phyloP scores from a whole-genome alignment of 2,113 vertebrate genomes.

The Oceanites oceanicus region DNA sequence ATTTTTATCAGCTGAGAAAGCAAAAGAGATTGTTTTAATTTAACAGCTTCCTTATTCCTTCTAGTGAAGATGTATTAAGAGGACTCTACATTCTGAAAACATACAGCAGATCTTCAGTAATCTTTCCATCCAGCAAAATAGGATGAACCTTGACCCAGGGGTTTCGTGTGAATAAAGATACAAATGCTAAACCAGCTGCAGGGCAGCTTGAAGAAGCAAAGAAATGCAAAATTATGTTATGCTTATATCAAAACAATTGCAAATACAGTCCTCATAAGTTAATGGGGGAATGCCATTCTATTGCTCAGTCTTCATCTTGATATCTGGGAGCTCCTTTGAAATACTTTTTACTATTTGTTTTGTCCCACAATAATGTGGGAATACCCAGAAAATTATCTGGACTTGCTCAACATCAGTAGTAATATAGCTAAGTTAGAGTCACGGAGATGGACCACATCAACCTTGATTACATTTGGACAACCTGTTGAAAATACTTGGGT shows the following conservation, averaged over 20 bases:
- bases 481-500: background rate
- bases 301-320: background rate
- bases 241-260: background rate
- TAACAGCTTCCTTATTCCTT: background rate
- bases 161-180: background rate
- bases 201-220: background rate
- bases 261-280: background rate
- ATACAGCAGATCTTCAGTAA: background rate
- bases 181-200: background rate
- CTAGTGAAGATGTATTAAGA: background rate
- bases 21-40: background rate
- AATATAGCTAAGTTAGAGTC: background rate
- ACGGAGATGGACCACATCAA: background rate
- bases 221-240: background rate
- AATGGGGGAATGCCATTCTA: background rate
- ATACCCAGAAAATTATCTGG: background rate
- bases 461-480: background rate
- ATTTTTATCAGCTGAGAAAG: background rate
- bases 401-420: background rate
- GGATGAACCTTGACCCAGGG: background rate
- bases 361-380: background rate
- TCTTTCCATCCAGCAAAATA: background rate
- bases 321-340: background rate
- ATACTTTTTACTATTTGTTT: background rate
- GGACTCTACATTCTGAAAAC: background rate